Percentiles rank a stretch among this genome's conserved stretches.
phyloP scores from a whole-genome alignment of 1,140 invertebrate species.

The Drosophila sturtevanti region DNA sequence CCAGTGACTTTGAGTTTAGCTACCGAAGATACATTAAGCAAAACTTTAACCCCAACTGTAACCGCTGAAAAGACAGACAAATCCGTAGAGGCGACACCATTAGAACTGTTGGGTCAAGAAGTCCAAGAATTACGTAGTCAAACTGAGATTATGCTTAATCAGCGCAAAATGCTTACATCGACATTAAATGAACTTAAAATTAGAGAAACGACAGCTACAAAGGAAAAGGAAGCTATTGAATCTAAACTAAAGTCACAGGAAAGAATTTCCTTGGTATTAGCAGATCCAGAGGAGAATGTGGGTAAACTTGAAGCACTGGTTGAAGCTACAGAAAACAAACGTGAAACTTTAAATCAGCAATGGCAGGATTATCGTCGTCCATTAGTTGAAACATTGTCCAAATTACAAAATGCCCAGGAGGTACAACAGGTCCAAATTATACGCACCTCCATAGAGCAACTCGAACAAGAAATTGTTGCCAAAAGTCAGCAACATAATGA shows the following conservation, averaged over 20 bases:
- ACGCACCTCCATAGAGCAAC: constrained; percentile 49
- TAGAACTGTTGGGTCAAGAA: constrained; percentile 52
- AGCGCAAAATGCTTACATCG: constrained; percentile 48
- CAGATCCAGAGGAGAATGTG: constrained; percentile 68
- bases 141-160: constrained; percentile 53
- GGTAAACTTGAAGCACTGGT: constrained; percentile 69
- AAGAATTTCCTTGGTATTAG: constrained; percentile 68
- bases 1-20: neutral
- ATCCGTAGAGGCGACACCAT: constrained; percentile 7
- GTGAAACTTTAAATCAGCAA: constrained; percentile 70
- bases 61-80: neutral
- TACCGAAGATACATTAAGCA: constrained; percentile 24
- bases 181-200: constrained; percentile 29
- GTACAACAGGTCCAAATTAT: constrained; percentile 64
- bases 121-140: constrained; percentile 63
- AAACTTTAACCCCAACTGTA: neutral
- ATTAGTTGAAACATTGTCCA: constrained; percentile 52
- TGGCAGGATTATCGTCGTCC: constrained; percentile 77
- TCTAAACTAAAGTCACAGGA: constrained; percentile 68
- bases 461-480: constrained; percentile 55
- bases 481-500: constrained; percentile 82
- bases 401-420: constrained; percentile 56
- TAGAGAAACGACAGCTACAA: constrained; percentile 28
- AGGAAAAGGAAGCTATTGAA: constrained; percentile 45
- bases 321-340: constrained; percentile 51